phyloP scores from a whole-genome alignment of 2,888 invertebrate species.

The Clusia tigrina region DNA sequence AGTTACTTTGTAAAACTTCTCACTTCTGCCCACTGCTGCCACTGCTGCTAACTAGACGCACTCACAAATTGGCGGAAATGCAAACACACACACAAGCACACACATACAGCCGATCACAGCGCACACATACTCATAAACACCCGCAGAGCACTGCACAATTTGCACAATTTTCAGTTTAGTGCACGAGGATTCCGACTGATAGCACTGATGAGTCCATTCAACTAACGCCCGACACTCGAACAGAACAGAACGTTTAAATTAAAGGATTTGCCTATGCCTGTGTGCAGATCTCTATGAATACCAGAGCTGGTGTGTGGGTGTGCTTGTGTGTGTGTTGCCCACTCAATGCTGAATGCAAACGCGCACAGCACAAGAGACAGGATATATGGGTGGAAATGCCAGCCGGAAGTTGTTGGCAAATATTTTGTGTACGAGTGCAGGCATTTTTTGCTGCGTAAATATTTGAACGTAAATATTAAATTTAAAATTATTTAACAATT shows the following conservation, averaged over 20 bases:
- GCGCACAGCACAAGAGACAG: background rate
- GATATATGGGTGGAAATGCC: background rate
- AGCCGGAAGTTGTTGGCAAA: background rate
- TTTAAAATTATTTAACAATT: background rate
- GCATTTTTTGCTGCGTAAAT: too few species aligned
- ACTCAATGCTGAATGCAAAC: background rate
- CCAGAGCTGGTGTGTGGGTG: background rate
- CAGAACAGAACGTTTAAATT: background rate
- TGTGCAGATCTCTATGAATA: background rate
- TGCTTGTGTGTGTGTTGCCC: background rate
- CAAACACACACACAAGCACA: too few species aligned
- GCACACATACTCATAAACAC: too few species aligned
- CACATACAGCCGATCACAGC: too few species aligned
- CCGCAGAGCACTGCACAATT: too few species aligned
- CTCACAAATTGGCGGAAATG: background rate
- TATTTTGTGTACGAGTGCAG: background rate
- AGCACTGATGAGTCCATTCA: background rate
- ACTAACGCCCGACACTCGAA: background rate
- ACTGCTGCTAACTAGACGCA: background rate
- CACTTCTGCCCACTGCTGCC: background rate
- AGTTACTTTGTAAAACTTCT: background rate
- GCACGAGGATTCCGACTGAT: background rate
- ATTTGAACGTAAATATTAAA: background rate
- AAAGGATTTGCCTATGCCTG: background rate
- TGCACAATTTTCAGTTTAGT: background rate